Evolutionary conservation across 2,888 invertebrate genomes (phyloP), one percentile per base, ranked within the genome.

Genomic region (Philopedon plagiatum): DNA sequence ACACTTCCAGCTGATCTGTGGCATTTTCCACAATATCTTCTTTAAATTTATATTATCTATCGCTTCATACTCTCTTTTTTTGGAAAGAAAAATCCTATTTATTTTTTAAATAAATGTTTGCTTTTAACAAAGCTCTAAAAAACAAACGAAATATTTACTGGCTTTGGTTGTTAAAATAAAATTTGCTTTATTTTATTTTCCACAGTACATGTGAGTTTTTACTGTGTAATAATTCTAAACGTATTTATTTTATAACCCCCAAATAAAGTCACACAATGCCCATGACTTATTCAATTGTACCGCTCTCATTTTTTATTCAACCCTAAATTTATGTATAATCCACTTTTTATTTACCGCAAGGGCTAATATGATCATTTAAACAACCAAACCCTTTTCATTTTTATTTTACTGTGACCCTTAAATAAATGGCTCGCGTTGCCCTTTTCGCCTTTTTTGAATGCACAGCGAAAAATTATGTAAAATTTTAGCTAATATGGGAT

Each of bases 361-460:
- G 61, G 41, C 61, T 68, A 68, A 68, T 68, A 68, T 54, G 51
- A 68, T 60, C 68, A 54, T 54, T 54, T 54, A 68, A 68, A 61
- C 61, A 61, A 49, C 51, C 51, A 51, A 58, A 54, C 19, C 60
- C 32, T 54, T 68, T 68, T 61, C 19, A 41, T 41, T 60, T 68
- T 68, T 61, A 61, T 68, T 68, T 54, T 2, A 15, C 54, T 29
- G 8, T 61, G 68, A 41, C 68, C 61, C 61, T 61, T 15, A 9
- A 54, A 68, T 54, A 68, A 61, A 68, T 61, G 54, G 51, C 13
- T 41, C 41, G 19, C 13, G n/a, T n/a, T 60, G 41, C 19, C 37
- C 60, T 34, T 34, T 67, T 67, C 60, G 44, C 39, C 19, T 62
- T 37, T 49, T 37, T 62, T 66, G 32, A 49, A 56, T 41, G 49